Evolutionary conservation across 2,113 vertebrate species (phyloP), one percentile per base, ranked within the genome.

Genomic region (Paradisaea rubra): DNA sequence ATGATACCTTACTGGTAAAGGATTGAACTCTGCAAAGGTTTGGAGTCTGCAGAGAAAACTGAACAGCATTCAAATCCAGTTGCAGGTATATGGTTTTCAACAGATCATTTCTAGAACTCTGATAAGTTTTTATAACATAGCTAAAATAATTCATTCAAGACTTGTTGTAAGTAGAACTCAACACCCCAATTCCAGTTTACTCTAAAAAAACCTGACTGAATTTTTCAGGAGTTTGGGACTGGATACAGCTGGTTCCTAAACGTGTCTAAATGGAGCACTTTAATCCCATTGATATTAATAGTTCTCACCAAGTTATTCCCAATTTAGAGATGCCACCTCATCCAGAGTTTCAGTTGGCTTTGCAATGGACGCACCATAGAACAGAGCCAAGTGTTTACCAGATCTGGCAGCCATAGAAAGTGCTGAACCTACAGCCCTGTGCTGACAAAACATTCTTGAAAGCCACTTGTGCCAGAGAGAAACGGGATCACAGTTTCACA

Each of bases 401-500:
- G 7, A 17, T 56, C 30, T 63, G 47, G 47, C n/a, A 76, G 49
- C 13, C 30, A 25, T 0, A 42, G 27, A 8, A 69, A 35, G 18
- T 4, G 21, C 2, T 37, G 44, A 73, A 39, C 31, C 68, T 15
- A n/a, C 33, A 64, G 25, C 30, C 61, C n/a, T 0, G 0, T 15
- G 59, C 61, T 79, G 57, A 54, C 6, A 59, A 17, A 45, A 35
- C 18, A 10, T 10, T 4, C 23, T 7, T n/a, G 45, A 54, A 44
- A 31, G 45, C 10, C n/a, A 21, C 8, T 79, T 49, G 6, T 41
- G 47, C 35, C 44, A 37, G 14, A 24, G 13, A 52, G 24, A 81
- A 70, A 39, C 1, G 0, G 5, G 41, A 66, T 21, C 27, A 45
- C 12, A 33, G 28, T 7, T 65, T 70, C 41, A 19, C 0, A 0